Evolutionary conservation across 2,797 vertebrate species (phyloP).

Genomic region (Epinephelus awoara): DNA sequence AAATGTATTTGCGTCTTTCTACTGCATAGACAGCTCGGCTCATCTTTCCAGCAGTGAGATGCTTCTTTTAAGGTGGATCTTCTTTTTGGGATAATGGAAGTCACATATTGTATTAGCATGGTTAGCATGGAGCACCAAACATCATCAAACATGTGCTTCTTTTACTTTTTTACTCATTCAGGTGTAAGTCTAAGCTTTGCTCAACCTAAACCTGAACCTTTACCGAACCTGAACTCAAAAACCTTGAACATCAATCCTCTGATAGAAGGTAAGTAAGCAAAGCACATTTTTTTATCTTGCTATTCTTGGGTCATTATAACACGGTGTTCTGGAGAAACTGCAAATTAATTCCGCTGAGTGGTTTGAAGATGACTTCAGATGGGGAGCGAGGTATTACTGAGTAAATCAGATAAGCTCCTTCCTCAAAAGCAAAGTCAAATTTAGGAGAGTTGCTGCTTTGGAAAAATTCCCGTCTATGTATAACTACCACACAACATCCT

Average conservation of each 20-base stretch:
- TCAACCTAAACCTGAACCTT: not conserved
- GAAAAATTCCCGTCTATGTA: constrained; percentile 35
- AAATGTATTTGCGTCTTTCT: not conserved
- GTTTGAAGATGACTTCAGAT: constrained; percentile 54
- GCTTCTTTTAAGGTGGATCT: no score
- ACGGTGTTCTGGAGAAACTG: constrained; percentile 9
- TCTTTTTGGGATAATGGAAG: no score
- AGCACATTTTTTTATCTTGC: constrained; percentile 22
- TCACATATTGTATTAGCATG: no score
- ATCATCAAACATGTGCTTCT: not conserved
- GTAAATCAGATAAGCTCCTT: constrained; percentile 57
- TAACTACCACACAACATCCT: constrained; percentile 27
- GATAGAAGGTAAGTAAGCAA: constrained; percentile 10
- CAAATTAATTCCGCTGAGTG: constrained; percentile 39
- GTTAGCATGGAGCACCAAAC: no score
- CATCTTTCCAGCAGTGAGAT: no score
- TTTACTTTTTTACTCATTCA: not conserved
- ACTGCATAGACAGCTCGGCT: no score
- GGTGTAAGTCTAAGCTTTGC: not conserved
- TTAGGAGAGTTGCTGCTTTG: constrained; percentile 29
- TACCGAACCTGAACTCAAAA: constrained; percentile 17
- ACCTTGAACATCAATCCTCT: constrained; percentile 25
- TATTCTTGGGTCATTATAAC: constrained; percentile 39
- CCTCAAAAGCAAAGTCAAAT: constrained; percentile 54
- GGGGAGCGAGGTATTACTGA: constrained; percentile 21